Evolutionary conservation across 2,888 invertebrate species (phyloP), one percentile per base, ranked within the genome.

Genomic region (Chorisops tibialis): DNA sequence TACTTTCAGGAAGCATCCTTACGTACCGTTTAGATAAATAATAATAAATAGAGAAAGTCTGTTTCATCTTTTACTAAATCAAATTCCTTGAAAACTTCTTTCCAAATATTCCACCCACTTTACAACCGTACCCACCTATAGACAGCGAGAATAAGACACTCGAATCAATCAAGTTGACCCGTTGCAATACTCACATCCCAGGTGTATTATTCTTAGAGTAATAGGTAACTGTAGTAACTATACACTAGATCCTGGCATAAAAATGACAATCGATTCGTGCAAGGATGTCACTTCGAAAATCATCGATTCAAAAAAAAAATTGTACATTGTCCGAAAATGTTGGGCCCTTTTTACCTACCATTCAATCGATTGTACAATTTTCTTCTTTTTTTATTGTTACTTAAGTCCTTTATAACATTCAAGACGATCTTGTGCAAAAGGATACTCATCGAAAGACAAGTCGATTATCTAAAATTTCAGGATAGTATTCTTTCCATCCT

Each of bases 31-130:
- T n/a, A n/a, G n/a, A n/a, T n/a, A n/a, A n/a, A n/a, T n/a, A n/a
- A n/a, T n/a, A n/a, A n/a, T n/a, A n/a, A n/a, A n/a, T n/a, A n/a
- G n/a, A n/a, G n/a, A n/a, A n/a, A n/a, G n/a, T n/a, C n/a, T n/a
- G n/a, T n/a, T n/a, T n/a, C n/a, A n/a, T n/a, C n/a, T n/a, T n/a
- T n/a, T n/a, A n/a, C n/a, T n/a, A n/a, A 39, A 39, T 4, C 4
- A 39, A 39, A 39, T 14, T 39, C 18, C 43, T 6, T 16, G 16
- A 9, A 45, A 45, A 41, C n/a, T 4, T 21, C 56, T 45, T 30
- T 56, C 56, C 43, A 43, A 56, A 56, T 45, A 56, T 22, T 43
- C 19, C 56, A 30, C 56, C 56, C 56, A 56, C 30, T n/a, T 56
- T 24, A 6, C 12, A 30, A n/a, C 12, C 30, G 16, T 56, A 30